phyloP scores from a whole-genome alignment of 1,140 invertebrate species.

The Drosophila carrolli region DNA sequence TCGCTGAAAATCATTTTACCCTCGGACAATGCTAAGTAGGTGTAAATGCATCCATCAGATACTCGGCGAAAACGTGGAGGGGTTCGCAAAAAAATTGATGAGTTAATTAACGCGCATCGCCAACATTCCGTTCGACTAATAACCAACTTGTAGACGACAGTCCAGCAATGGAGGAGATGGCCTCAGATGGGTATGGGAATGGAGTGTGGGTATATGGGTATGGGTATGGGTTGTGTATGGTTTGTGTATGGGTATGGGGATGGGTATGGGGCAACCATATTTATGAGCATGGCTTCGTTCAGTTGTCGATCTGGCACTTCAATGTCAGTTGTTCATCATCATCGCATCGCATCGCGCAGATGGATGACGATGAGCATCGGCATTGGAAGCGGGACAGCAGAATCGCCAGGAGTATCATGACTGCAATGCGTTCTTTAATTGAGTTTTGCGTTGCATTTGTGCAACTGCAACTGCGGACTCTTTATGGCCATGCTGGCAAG shows the following conservation, averaged over 20 bases:
- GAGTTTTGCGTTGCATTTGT: constrained; percentile 77
- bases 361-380: constrained; percentile 24
- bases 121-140: constrained; percentile 82
- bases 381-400: neutral
- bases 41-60: constrained; percentile 49
- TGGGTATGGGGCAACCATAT: constrained; percentile 62
- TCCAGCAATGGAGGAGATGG: constrained; percentile 36
- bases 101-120: constrained; percentile 83
- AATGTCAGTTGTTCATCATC: constrained; percentile 81
- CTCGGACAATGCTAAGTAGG: constrained; percentile 52
- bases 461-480: constrained; percentile 57
- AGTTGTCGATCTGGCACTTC: constrained; percentile 80
- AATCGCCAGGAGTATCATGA: constrained; percentile 62
- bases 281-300: constrained; percentile 69
- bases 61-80: constrained; percentile 19
- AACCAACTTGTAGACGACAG: constrained; percentile 80
- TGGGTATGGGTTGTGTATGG: constrained; percentile 23
- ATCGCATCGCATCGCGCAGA: constrained; percentile 37
- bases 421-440: constrained; percentile 81
- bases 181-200: constrained; percentile 37
- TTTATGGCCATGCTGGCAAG: constrained; percentile 64
- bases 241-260: constrained; percentile 20
- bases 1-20: constrained; percentile 60
- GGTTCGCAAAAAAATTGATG: constrained; percentile 73
- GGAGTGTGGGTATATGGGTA: constrained; percentile 19